Conservation (phyloP, 2,797 vertebrate genomes). For the Botia kubotai region DNA sequence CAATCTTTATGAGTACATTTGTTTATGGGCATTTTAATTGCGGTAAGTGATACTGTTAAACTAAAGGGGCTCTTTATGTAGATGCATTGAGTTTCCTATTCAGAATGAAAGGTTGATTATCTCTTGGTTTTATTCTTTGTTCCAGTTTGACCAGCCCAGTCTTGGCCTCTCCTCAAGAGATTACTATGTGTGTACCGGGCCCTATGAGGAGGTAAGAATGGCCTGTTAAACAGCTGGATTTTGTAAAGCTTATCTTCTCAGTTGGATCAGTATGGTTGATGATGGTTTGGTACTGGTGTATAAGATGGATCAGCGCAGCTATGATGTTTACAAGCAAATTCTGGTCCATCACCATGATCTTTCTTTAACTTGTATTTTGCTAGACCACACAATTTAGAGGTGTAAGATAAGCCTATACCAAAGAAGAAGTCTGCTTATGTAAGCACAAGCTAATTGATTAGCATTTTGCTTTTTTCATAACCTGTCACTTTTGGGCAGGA, state of each 20-base stretch:
- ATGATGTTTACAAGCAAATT: too few species aligned
- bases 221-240: constrained; percentile 26
- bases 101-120: constrained; percentile 54
- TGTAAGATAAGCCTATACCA: too few species aligned
- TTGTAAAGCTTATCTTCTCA: background rate
- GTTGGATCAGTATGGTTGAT: background rate
- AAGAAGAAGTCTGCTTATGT: too few species aligned
- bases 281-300: too few species aligned
- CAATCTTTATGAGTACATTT: constrained; percentile 33
- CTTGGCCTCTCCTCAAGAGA: constrained; percentile 91
- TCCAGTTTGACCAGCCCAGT: constrained; percentile 90
- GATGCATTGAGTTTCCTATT: constrained; percentile 30
- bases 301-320: too few species aligned
- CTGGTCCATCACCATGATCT: too few species aligned
- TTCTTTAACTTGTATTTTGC: too few species aligned
- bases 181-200: constrained; percentile 88
- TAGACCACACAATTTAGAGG: too few species aligned
- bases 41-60: constrained; percentile 50
- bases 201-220: constrained; percentile 85
- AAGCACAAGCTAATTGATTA: background rate
- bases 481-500: too few species aligned
- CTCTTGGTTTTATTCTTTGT: constrained; percentile 53
- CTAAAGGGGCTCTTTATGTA: background rate
- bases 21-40: constrained; percentile 42
- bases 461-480: too few species aligned